Evolutionary conservation across 2,113 vertebrate genomes (phyloP).

Genomic region (Castor canadensis): DNA sequence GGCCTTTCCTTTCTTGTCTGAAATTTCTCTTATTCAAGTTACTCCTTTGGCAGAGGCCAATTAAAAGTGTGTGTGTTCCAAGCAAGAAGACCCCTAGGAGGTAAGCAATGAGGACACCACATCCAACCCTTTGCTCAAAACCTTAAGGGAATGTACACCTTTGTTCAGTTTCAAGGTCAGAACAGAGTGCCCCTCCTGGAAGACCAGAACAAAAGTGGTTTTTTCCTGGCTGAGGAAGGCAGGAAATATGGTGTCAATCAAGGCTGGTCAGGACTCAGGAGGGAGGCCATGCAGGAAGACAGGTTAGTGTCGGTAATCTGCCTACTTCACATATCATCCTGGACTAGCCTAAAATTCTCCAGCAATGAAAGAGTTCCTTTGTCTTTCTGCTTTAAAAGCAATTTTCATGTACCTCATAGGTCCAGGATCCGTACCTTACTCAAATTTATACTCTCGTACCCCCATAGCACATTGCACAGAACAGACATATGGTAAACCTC

Average conservation of each 20-base stretch:
- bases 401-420: not conserved
- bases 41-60: not conserved
- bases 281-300: not conserved
- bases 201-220: not conserved
- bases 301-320: fast-evolving
- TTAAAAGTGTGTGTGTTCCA: not conserved
- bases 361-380: not conserved
- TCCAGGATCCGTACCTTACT: not conserved
- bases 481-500: not conserved
- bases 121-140: not conserved
- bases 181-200: not conserved
- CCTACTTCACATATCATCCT: fast-evolving
- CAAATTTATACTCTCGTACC: not conserved
- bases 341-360: not conserved
- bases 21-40: not conserved
- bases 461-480: not conserved
- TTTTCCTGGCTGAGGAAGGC: not conserved
- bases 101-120: not conserved
- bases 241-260: not conserved
- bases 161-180: not conserved
- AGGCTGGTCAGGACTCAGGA: not conserved
- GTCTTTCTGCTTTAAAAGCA: not conserved
- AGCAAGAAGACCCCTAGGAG: not conserved
- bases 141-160: not conserved
- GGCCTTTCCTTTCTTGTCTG: not conserved